These are phyloP conservation scores for Halyomorpha halys DNA, from an alignment of 1,140 invertebrate genomes.

Conservation along the genomic window DNA sequence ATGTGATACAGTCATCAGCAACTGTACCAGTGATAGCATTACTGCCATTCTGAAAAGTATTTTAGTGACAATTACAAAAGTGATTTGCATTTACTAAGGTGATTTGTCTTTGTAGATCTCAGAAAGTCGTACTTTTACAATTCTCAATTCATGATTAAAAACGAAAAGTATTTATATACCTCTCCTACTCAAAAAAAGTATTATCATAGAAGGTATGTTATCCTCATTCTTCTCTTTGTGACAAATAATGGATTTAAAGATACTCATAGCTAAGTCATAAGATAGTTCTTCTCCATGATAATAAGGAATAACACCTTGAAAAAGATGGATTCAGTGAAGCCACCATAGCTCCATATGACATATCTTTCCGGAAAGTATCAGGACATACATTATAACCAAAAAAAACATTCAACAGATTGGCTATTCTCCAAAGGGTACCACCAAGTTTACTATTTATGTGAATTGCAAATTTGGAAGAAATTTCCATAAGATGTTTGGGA, in stretches of 20 bases:
- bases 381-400: conserved; percentile 82
- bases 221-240: conserved; percentile 40
- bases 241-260: conserved; percentile 45
- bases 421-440: conserved; percentile 63
- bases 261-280: conserved; percentile 47
- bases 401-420: conserved; percentile 37
- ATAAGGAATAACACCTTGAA: conserved; percentile 63
- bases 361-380: conserved; percentile 48
- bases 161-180: conserved; percentile 65
- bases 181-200: conserved; percentile 73
- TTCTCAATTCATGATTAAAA: conserved; percentile 47
- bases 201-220: conserved; percentile 42
- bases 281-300: conserved; percentile 60
- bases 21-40: conserved; percentile 80
- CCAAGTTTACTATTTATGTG: conserved; percentile 84
- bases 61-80: conserved; percentile 67
- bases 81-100: conserved; percentile 58
- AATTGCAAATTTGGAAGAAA: conserved; percentile 75
- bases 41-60: conserved; percentile 40
- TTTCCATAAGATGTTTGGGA: conserved; percentile 47
- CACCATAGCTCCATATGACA: conserved; percentile 63
- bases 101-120: conserved; percentile 43
- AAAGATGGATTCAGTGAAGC: conserved; percentile 53
- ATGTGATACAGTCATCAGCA: conserved; percentile 73
- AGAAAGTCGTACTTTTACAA: conserved; percentile 24